These are phyloP conservation scores for Drosophila anomelani DNA, from an alignment of 2,888 invertebrate species.

Conservation along the genomic window DNA sequence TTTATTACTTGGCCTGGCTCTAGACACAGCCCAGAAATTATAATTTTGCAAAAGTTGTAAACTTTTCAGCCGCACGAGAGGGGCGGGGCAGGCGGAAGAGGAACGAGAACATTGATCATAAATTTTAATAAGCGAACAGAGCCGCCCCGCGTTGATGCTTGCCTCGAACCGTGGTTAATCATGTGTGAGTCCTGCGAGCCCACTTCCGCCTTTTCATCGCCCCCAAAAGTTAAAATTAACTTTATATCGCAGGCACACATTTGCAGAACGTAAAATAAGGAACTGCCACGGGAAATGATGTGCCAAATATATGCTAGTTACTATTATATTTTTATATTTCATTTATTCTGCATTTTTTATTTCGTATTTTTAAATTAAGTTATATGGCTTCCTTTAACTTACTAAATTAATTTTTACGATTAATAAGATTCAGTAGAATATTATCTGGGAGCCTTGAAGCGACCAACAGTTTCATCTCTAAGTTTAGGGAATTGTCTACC, in stretches of 20 bases:
- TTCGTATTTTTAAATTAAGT: too few species aligned
- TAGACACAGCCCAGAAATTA: slow-evolving; percentile 47
- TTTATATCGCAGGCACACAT: background rate
- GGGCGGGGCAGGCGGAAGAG: background rate
- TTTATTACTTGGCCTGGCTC: slow-evolving; percentile 57
- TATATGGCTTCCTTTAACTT: too few species aligned
- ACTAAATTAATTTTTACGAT: too few species aligned
- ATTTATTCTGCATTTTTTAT: too few species aligned
- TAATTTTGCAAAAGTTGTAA: slow-evolving; percentile 67
- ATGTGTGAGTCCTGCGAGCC: slow-evolving; percentile 20
- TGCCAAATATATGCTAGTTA: background rate
- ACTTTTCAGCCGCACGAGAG: slow-evolving; percentile 47
- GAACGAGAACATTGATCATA: slow-evolving; percentile 48
- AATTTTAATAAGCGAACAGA: slow-evolving; percentile 61
- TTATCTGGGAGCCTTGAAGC: too few species aligned
- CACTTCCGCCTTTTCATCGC: background rate
- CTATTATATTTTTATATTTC: background rate
- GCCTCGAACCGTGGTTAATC: slow-evolving; percentile 54
- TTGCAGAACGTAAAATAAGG: background rate
- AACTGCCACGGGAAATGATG: background rate
- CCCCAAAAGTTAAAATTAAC: background rate
- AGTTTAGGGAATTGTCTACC: too few species aligned
- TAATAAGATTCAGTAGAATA: too few species aligned
- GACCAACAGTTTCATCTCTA: too few species aligned
- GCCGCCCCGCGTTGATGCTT: slow-evolving; percentile 23